phyloP scores from a whole-genome alignment of 2,113 vertebrate genomes.

The Rana temporaria region DNA sequence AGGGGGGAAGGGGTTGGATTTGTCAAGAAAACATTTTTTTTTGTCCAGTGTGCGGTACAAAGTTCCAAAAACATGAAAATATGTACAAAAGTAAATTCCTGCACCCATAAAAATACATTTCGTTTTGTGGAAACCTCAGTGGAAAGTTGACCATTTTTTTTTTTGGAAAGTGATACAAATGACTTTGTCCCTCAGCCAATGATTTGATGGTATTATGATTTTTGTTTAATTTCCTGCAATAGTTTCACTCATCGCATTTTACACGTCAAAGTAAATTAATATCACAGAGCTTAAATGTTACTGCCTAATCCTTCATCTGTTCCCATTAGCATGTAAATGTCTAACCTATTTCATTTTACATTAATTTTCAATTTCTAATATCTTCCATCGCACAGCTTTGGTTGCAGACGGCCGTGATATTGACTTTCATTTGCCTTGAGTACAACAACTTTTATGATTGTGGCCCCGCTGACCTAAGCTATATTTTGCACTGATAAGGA shows the following conservation, averaged over 20 bases:
- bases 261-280: constrained; percentile 41
- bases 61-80: too few species aligned
- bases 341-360: constrained; percentile 34
- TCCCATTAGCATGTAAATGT: constrained; percentile 43
- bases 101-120: neutral
- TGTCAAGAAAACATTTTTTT: too few species aligned
- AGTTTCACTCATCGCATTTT: constrained; percentile 24
- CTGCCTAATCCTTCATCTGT: constrained; percentile 26
- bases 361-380: constrained; percentile 47
- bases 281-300: constrained; percentile 29
- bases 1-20: too few species aligned
- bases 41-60: too few species aligned
- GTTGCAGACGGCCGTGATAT: constrained; percentile 17
- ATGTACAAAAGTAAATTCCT: too few species aligned
- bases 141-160: neutral
- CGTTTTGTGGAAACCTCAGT: neutral
- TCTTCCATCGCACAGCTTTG: constrained; percentile 21
- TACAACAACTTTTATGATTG: neutral
- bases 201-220: constrained; percentile 1
- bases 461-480: constrained; percentile 18
- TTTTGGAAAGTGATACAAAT: neutral
- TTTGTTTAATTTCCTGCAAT: constrained; percentile 5
- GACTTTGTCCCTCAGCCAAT: neutral
- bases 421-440: constrained; percentile 26
- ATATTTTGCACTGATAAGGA: constrained; percentile 2